Evolutionary conservation across 2,888 invertebrate genomes (phyloP).

Genomic region (Troides aeacus): DNA sequence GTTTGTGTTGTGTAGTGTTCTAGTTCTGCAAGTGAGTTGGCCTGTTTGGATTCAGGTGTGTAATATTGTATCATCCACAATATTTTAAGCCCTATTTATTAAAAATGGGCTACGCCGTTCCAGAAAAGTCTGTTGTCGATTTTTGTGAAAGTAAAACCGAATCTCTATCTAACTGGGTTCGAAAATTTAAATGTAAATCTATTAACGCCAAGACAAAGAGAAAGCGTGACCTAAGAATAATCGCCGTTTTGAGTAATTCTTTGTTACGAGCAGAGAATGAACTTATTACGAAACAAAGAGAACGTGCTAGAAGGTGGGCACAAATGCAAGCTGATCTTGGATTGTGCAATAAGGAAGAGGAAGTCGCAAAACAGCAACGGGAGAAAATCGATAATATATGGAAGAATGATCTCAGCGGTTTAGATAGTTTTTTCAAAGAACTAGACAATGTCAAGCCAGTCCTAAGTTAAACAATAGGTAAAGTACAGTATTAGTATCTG

Average conservation of each 20-base stretch:
- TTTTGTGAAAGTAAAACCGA: constrained; percentile 79
- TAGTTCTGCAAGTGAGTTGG: constrained; percentile 57
- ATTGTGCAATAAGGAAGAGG: constrained; percentile 70
- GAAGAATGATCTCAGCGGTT: constrained; percentile 82
- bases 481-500: constrained; percentile 68
- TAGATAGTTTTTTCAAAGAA: constrained; percentile 84
- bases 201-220: constrained; percentile 77
- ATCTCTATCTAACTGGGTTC: constrained; percentile 82
- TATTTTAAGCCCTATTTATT: constrained; percentile 51
- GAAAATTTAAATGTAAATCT: constrained; percentile 82
- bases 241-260: constrained; percentile 82
- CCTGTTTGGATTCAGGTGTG: constrained; percentile 77
- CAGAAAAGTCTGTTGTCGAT: constrained; percentile 71
- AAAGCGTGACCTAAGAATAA: constrained; percentile 81
- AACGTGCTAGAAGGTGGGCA: constrained; percentile 82
- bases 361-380: constrained; percentile 63
- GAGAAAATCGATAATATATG: constrained; percentile 74
- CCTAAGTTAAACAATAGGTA: constrained; percentile 60
- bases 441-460: constrained; percentile 80
- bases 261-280: constrained; percentile 81
- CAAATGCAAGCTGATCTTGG: constrained; percentile 76
- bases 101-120: constrained; percentile 71
- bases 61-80: constrained; percentile 62
- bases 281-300: constrained; percentile 81
- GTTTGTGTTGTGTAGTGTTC: constrained; percentile 65